Percentiles rank a stretch among this genome's conserved stretches.
Evolutionary conservation across 2,888 invertebrate genomes (phyloP).

Genomic region (Drosophila atroscutellata): DNA sequence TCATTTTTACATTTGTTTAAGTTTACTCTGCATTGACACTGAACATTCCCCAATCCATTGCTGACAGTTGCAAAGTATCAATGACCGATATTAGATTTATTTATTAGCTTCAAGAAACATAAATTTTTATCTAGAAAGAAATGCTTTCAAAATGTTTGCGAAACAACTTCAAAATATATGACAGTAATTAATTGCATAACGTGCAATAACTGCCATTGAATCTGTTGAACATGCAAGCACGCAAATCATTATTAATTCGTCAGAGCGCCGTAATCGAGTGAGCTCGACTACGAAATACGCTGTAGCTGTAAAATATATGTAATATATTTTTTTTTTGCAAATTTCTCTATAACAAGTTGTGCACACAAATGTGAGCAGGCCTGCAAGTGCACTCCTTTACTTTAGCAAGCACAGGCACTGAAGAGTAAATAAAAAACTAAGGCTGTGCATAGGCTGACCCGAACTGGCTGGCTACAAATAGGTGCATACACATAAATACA

Average conservation of each 20-base stretch:
- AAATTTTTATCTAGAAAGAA: not conserved
- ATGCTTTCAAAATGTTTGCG: not conserved
- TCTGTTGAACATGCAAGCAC: conserved; percentile 11
- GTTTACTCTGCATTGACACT: not conserved
- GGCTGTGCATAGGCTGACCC: too few species aligned
- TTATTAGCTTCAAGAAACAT: not conserved
- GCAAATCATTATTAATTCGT: conserved; percentile 56
- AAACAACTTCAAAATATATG: not conserved
- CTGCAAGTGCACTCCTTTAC: too few species aligned
- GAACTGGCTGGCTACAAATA: too few species aligned
- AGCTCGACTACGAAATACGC: too few species aligned
- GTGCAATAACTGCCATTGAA: conserved; percentile 16
- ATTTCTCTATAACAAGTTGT: too few species aligned
- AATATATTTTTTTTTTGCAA: too few species aligned
- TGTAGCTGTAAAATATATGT: too few species aligned
- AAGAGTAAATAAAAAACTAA: too few species aligned
- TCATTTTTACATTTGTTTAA: not conserved
- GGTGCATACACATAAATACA: too few species aligned
- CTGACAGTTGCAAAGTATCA: not conserved
- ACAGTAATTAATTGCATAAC: conserved; percentile 35
- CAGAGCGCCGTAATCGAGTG: not conserved
- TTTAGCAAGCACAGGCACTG: too few species aligned
- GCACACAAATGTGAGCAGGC: too few species aligned
- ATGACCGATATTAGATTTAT: not conserved
- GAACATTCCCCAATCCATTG: not conserved